Evolutionary conservation across 2,888 invertebrate species (phyloP), one percentile per base, ranked within the genome.

Genomic region (Cotesia congregata): DNA sequence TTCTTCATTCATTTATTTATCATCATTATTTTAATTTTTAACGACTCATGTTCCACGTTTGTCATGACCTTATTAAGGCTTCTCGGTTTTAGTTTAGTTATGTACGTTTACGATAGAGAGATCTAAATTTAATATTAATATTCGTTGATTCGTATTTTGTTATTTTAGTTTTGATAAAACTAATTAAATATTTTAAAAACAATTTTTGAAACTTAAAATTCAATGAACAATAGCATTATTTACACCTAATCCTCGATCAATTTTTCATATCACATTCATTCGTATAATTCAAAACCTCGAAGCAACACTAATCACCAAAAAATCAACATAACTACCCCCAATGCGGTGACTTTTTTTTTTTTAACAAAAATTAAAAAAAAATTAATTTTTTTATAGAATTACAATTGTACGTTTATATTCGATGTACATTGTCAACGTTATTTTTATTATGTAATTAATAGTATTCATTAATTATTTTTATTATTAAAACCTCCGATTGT

Each of bases 41-140:
- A 67, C 76, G 71, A 77, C 78, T 76, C 75, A 75, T 67, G 74
- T 74, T 68, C 77, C 77, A 65, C 72, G 77, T 74, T 64, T 60
- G 78, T 78, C 70, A 75, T 79, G 78, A 79, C 77, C 80, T 78
- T 77, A 74, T 79, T 79, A 77, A 76, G 79, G 78, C 78, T 77
- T 75, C 70, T 79, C 68, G 78, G 76, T 77, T 67, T 79, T 65
- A 77, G 76, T 77, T 78, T 71, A 72, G 73, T 76, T 60, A 50
- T 72, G 73, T 76, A 74, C 72, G 74, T 64, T 76, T 69, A 74
- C 71, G 71, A 72, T 59, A 50, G 62, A 70, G 67, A 64, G 41
- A 68, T 59, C 50, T 74, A 38, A 64, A 74, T 38, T 67, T 65
- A 74, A 67, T 40, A 39, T 69, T 62, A 70, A 70, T 64, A 75